These are phyloP conservation scores for Bombylius discolor DNA, from an alignment of 2,888 invertebrate species.

Conservation along the genomic window DNA sequence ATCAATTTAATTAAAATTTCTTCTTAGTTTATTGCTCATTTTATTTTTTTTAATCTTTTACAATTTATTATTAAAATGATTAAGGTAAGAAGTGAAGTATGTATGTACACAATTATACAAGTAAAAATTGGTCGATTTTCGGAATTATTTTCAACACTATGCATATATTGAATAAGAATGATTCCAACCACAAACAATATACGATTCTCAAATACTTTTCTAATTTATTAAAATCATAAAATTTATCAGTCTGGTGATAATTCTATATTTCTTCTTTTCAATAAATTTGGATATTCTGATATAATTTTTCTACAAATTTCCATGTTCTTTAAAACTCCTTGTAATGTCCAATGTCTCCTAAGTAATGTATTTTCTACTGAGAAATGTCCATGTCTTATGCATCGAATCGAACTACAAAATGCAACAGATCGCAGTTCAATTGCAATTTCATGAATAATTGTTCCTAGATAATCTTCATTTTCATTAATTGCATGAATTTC, in stretches of 20 bases:
- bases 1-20: too few relatives aligned
- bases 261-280: conserved; percentile 23
- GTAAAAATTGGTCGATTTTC: too few relatives aligned
- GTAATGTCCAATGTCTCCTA: conserved; percentile 67
- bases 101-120: too few relatives aligned
- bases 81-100: too few relatives aligned
- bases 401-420: conserved; percentile 64
- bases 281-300: conserved; percentile 23
- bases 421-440: conserved; percentile 65
- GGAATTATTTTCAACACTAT: too few relatives aligned
- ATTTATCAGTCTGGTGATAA: conserved; percentile 9
- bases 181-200: too few relatives aligned
- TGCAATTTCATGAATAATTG: conserved; percentile 74
- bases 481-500: conserved; percentile 85
- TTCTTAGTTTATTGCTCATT: too few relatives aligned
- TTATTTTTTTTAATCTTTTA: too few relatives aligned
- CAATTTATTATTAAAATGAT: too few relatives aligned
- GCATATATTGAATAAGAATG: too few relatives aligned
- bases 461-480: conserved; percentile 59
- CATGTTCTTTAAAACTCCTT: conserved; percentile 55
- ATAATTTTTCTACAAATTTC: conserved; percentile 42
- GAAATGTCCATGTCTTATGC: conserved; percentile 75
- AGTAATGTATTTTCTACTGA: conserved; percentile 60
- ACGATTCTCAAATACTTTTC: too few relatives aligned
- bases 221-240: too few relatives aligned